A percentile compares a stretch with the other conserved stretches of the same genome.
Conservation (phyloP, 2,113 vertebrate genomes). For the Miniopterus natalensis region DNA sequence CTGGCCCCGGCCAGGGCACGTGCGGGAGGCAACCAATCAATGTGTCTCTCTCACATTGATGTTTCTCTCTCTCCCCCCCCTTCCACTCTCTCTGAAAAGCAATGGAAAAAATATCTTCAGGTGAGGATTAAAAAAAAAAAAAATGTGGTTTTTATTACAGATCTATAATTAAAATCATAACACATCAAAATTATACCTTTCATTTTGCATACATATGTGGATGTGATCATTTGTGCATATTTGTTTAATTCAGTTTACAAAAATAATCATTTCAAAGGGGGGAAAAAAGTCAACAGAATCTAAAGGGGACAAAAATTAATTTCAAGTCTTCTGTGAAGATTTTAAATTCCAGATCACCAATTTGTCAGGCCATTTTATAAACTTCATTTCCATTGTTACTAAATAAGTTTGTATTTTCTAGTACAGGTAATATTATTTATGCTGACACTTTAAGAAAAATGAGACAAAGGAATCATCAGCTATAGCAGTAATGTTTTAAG, state of each 20-base stretch:
- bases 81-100: too few relatives aligned
- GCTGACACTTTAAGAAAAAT: constrained; percentile 31
- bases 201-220: neutral
- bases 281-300: neutral
- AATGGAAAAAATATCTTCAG: too few relatives aligned
- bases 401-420: constrained; percentile 26
- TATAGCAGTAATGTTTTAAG: neutral
- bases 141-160: constrained; percentile 37
- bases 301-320: constrained; percentile 46
- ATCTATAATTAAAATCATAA: constrained; percentile 53
- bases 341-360: constrained; percentile 20
- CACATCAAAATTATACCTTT: constrained; percentile 47
- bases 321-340: constrained; percentile 16
- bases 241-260: neutral
- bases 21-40: too few relatives aligned
- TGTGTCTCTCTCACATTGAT: too few relatives aligned
- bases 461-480: constrained; percentile 39
- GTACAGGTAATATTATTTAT: neutral
- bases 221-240: neutral
- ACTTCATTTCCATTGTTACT: constrained; percentile 42
- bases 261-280: neutral
- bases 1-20: too few relatives aligned
- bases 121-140: neutral
- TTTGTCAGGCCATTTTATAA: constrained; percentile 22
- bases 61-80: too few relatives aligned